Percentiles rank a stretch among this genome's conserved stretches.
Evolutionary conservation across 1,140 invertebrate genomes (phyloP).

Genomic region (Liolophura sinensis): DNA sequence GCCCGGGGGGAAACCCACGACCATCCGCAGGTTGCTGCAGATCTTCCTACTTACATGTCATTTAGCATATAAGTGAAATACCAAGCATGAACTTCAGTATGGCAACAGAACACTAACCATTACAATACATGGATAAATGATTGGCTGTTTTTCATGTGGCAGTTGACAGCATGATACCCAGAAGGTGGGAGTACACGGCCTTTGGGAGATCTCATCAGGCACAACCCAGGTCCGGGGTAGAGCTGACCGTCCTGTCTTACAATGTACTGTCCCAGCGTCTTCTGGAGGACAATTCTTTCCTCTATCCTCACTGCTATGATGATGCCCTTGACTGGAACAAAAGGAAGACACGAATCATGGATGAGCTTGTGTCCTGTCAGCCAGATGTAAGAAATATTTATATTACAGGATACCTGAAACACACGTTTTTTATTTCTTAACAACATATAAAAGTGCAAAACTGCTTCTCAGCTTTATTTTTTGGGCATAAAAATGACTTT

Average conservation of each 20-base stretch:
- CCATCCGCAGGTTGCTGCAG: no score
- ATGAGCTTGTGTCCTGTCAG: constrained; percentile 71
- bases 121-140: no score
- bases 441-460: no score
- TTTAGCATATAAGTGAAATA: no score
- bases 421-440: no score
- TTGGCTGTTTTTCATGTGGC: background rate
- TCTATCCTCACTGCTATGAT: constrained; percentile 71
- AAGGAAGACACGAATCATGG: constrained; percentile 69
- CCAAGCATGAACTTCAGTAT: no score
- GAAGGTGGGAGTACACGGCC: constrained; percentile 20
- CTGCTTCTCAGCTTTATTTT: no score
- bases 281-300: constrained; percentile 71
- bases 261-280: constrained; percentile 87
- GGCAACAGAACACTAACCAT: no score
- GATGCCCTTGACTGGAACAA: constrained; percentile 71
- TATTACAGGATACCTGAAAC: no score
- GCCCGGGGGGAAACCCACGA: no score
- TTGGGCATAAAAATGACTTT: no score
- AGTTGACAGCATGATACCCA: background rate
- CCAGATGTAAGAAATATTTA: constrained; percentile 74
- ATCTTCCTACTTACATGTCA: no score
- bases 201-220: constrained; percentile 11
- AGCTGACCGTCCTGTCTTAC: constrained; percentile 63
- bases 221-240: constrained; percentile 12